phyloP scores from a whole-genome alignment of 1,140 invertebrate species.

The Leptopilina boulardi region DNA sequence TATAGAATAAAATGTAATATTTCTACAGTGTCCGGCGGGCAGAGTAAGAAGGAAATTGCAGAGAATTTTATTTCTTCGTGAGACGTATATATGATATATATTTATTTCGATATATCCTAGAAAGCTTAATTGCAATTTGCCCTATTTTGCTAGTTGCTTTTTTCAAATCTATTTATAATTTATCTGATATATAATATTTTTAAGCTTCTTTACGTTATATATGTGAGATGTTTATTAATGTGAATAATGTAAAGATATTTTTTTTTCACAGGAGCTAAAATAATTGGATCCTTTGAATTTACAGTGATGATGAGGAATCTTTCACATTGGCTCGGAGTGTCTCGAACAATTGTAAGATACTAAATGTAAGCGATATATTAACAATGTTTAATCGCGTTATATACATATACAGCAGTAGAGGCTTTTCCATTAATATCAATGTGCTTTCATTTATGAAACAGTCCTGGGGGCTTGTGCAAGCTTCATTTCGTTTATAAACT shows the following conservation, averaged over 20 bases:
- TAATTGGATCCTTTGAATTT: no score
- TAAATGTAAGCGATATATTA: constrained; percentile 16
- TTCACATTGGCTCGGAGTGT: not conserved
- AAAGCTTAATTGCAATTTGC: not conserved
- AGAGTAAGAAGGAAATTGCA: not conserved
- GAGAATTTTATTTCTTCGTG: not conserved
- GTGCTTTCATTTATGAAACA: constrained; percentile 7
- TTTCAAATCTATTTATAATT: no score
- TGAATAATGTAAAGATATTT: no score
- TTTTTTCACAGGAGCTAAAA: no score
- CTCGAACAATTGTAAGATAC: not conserved
- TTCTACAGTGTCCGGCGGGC: not conserved
- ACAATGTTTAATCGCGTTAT: constrained; percentile 4
- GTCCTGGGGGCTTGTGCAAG: not conserved
- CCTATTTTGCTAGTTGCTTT: no score
- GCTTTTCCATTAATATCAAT: constrained; percentile 16
- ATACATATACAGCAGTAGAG: not conserved
- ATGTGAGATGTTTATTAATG: no score
- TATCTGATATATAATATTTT: no score
- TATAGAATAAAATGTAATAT: constrained; percentile 9
- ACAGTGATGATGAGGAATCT: not conserved
- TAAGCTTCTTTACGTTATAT: no score
- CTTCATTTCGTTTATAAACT: no score
- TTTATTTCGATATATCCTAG: not conserved
- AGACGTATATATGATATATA: not conserved